Evolutionary conservation across 1,140 invertebrate species (phyloP).

Genomic region (Cydia splendana): DNA sequence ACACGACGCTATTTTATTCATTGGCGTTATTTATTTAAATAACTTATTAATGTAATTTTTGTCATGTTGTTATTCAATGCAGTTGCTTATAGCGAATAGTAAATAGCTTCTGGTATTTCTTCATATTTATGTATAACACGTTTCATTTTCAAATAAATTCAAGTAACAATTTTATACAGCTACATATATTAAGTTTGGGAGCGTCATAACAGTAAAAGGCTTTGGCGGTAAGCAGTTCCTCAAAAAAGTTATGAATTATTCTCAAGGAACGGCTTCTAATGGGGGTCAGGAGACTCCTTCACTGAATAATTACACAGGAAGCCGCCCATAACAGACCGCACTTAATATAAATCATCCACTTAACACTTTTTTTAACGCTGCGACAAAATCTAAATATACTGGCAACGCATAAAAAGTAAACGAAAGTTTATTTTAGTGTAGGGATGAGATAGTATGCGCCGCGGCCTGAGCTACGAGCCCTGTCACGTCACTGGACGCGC

Average conservation of each 20-base stretch:
- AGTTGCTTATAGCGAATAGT: background rate
- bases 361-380: constrained; percentile 73
- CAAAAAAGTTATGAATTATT: constrained; percentile 33
- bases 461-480: constrained; percentile 63
- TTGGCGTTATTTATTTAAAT: background rate
- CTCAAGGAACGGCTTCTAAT: constrained; percentile 20
- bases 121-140: constrained; percentile 2
- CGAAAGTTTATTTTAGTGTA: constrained; percentile 65
- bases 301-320: constrained; percentile 72
- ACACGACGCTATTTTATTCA: background rate
- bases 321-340: constrained; percentile 61
- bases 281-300: constrained; percentile 42
- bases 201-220: constrained; percentile 22
- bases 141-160: constrained; percentile 38
- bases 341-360: constrained; percentile 78
- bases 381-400: constrained; percentile 76
- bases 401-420: constrained; percentile 70
- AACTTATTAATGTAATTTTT: background rate
- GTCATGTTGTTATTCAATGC: background rate
- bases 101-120: constrained; percentile 8
- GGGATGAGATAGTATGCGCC: constrained; percentile 72
- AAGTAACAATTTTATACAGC: background rate
- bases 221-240: background rate
- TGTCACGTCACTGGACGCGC: constrained; percentile 55
- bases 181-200: background rate